Evolutionary conservation across 2,113 vertebrate species (phyloP).

Genomic region (Melanocharis versteri): DNA sequence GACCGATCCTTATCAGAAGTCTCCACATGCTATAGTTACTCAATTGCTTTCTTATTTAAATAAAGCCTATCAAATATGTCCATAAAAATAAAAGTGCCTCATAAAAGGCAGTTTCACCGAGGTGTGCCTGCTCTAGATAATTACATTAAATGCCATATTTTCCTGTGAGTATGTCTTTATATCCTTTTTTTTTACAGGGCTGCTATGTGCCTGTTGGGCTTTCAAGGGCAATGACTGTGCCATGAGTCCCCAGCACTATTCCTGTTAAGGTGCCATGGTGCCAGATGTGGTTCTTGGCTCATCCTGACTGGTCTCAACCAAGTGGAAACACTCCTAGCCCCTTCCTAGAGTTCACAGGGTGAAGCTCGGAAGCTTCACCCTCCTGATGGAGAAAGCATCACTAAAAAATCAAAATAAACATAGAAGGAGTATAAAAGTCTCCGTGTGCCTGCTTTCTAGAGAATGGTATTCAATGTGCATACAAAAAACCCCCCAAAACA

Average conservation of each 20-base stretch:
- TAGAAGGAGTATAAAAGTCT: background rate
- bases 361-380: background rate
- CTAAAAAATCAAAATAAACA: background rate
- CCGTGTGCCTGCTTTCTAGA: background rate
- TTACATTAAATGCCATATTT: background rate
- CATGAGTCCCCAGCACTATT: background rate
- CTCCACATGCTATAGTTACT: slow-evolving; percentile 27
- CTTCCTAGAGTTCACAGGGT: background rate
- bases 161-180: background rate
- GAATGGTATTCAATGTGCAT: rapidly evolving
- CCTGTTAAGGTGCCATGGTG: background rate
- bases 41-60: slow-evolving; percentile 37
- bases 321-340: background rate
- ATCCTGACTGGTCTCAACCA: rapidly evolving
- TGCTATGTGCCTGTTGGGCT: background rate
- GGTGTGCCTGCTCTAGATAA: background rate
- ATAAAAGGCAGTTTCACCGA: background rate
- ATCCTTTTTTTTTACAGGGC: background rate
- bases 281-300: background rate
- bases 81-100: slow-evolving; percentile 30
- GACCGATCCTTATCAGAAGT: slow-evolving; percentile 36
- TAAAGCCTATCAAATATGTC: background rate
- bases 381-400: background rate
- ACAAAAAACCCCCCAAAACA: background rate
- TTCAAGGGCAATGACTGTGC: background rate